Base-by-base conservation (phyloP, 64 coral and sea anemone genomes). In the Astreopora myriophthalma region DNA sequence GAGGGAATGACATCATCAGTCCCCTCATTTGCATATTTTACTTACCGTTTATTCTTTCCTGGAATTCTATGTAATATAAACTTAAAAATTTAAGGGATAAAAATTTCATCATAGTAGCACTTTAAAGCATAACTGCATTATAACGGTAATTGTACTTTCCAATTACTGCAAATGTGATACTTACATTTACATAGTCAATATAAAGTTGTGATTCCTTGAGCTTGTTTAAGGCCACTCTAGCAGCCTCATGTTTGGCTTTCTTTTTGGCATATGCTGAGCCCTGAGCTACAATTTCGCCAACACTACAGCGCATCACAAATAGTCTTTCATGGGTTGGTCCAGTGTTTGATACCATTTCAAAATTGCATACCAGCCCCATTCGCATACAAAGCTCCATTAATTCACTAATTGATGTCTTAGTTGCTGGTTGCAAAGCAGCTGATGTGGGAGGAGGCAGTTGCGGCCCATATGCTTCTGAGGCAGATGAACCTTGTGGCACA, bases 211-310 rank as follows among this genome's bases (percentile, higher is more conserved):
- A 96, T 81, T 96, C 91, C 39, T 96, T 88, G 24, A 96, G 67
- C 29, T 96, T 96, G 26, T 90, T 84, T 20, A 96, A 80, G 20
- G 95, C 67, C 5, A 89, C 66, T 46, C 87, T 88, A 7, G 95
- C 95, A 16, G 95, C 91, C 11, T 86, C 75, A 4, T 96, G 95
- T 44, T 96, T 96, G 23, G 95, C 95, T 33, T 84, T 89, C 73
- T 93, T 96, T 49, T 96, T 96, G 16, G 52, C 89, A 68, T 76
- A 66, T 6, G 55, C 91, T 34, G 80, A 90, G 16, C 95, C 95
- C 67, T 93, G 70, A 17, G 74, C 91, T 35, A 57, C 51, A 5
- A 90, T 71, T 44, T 89, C 80, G 0, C 95, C 95, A 14, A 89
- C 91, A 32, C 60, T 85, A 57, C 91, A 96, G 23, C 69, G 72